Conservation (phyloP, 2,888 invertebrate genomes). For the Parascotia fuliginaria region DNA sequence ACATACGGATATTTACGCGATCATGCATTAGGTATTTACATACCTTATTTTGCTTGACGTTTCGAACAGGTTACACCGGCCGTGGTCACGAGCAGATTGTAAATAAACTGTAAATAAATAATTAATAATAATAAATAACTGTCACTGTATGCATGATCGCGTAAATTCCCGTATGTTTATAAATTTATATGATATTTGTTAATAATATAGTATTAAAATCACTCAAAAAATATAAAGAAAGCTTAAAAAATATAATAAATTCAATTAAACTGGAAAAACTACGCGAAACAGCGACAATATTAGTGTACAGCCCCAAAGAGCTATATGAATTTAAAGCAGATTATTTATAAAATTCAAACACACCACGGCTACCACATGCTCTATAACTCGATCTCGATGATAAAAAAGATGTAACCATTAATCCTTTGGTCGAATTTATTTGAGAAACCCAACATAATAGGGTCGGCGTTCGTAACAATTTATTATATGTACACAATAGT, state of each 20-base stretch:
- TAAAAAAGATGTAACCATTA: slow-evolving; percentile 63
- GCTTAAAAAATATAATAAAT: background rate
- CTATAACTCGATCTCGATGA: slow-evolving; percentile 37
- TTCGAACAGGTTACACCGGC: too few species aligned
- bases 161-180: too few species aligned
- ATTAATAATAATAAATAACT: too few species aligned
- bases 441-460: slow-evolving; percentile 56
- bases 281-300: background rate
- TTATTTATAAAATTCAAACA: background rate
- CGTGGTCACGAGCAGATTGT: too few species aligned
- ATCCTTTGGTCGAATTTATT: slow-evolving; percentile 66
- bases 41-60: too few species aligned
- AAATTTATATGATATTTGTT: too few species aligned
- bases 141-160: too few species aligned
- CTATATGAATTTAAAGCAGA: background rate
- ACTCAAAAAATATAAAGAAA: too few species aligned
- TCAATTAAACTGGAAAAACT: background rate
- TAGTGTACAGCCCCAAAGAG: background rate
- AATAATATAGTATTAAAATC: too few species aligned
- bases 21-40: too few species aligned
- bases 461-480: slow-evolving; percentile 48
- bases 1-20: too few species aligned
- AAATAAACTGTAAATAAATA: too few species aligned
- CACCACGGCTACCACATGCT: slow-evolving; percentile 17
- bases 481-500: slow-evolving; percentile 57